Evolutionary conservation across 2,888 invertebrate species (phyloP).

Genomic region (Nomada hirtipes): DNA sequence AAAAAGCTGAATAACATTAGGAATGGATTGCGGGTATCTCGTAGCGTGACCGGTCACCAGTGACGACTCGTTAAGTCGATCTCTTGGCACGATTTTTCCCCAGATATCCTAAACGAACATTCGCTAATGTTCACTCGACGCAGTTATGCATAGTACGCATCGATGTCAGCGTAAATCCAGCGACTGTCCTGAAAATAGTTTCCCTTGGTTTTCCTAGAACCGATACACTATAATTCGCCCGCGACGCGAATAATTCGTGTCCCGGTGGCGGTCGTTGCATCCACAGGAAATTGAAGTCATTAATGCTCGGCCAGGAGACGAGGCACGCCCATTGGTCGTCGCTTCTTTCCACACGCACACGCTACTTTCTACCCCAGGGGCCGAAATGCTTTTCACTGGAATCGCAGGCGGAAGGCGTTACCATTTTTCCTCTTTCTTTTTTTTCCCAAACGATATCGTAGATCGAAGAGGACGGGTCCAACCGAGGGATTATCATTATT

Average conservation of each 20-base stretch:
- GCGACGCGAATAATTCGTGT: slow-evolving; percentile 44
- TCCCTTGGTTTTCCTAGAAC: slow-evolving; percentile 46
- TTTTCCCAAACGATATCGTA: slow-evolving; percentile 16
- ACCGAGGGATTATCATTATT: slow-evolving; percentile 44
- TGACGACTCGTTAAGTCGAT: slow-evolving; percentile 17
- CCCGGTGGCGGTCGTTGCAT: slow-evolving; percentile 42
- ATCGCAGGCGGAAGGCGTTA: slow-evolving; percentile 46
- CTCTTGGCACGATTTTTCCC: neutral
- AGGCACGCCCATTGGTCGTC: slow-evolving; percentile 64
- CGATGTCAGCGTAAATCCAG: neutral
- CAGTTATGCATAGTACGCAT: too few relatives aligned
- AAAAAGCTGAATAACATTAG: slow-evolving; percentile 32
- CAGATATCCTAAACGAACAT: neutral
- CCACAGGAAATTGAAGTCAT: slow-evolving; percentile 70
- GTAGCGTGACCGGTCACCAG: neutral
- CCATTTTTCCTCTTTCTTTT: slow-evolving; percentile 16
- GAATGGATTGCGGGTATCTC: slow-evolving; percentile 24
- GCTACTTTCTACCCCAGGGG: slow-evolving; percentile 56
- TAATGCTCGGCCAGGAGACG: slow-evolving; percentile 63
- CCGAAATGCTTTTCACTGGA: slow-evolving; percentile 48
- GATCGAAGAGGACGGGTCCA: slow-evolving; percentile 33
- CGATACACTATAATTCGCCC: slow-evolving; percentile 21
- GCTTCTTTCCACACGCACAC: slow-evolving; percentile 34
- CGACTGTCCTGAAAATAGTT: slow-evolving; percentile 23
- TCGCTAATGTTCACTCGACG: neutral